Percentiles rank a stretch among this genome's conserved stretches.
phyloP scores from a whole-genome alignment of 2,888 invertebrate species.

The Sepiola atlantica region DNA sequence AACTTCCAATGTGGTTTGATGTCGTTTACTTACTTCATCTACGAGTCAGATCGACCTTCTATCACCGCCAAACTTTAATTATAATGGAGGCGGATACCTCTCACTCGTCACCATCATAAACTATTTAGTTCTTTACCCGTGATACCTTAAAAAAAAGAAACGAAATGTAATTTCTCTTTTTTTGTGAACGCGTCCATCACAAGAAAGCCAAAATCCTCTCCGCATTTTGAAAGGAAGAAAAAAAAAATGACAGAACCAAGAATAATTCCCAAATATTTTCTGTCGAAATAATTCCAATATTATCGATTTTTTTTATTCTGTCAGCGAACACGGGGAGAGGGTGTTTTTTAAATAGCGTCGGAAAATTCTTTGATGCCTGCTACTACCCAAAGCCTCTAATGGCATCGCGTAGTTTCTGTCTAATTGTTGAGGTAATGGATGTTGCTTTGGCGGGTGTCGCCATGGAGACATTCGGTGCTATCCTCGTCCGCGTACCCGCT shows the following conservation, averaged over 20 bases:
- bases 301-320: constrained; percentile 24
- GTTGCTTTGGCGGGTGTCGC: not conserved
- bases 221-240: not conserved
- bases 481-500: not conserved
- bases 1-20: not conserved
- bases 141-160: not conserved
- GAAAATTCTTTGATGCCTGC: not conserved
- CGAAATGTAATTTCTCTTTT: not conserved
- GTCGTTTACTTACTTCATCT: too few species aligned
- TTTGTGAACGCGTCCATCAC: not conserved
- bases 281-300: not conserved
- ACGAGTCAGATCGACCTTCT: too few species aligned
- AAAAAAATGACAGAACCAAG: not conserved
- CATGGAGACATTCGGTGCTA: not conserved
- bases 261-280: constrained; percentile 4
- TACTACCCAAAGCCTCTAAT: not conserved
- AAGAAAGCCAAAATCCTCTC: not conserved
- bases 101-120: too few species aligned
- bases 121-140: too few species aligned
- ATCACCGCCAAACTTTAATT: too few species aligned
- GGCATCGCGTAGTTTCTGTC: not conserved
- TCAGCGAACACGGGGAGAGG: not conserved
- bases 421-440: not conserved
- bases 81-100: too few species aligned
- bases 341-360: not conserved